Evolutionary conservation across 2,797 vertebrate genomes (phyloP).

Genomic region (Prunella strophiata): DNA sequence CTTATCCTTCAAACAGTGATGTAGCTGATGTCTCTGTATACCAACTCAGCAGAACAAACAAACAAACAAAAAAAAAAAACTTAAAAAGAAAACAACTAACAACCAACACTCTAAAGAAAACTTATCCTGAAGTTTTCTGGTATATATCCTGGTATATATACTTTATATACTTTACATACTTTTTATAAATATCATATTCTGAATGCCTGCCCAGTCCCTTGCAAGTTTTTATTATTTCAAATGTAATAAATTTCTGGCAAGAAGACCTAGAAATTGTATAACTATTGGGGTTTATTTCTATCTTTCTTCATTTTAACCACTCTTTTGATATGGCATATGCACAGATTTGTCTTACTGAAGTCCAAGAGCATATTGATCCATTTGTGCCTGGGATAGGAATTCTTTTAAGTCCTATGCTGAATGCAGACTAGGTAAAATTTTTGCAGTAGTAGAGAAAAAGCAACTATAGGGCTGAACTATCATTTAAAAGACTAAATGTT

Average conservation of each 20-base stretch:
- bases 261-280: neutral
- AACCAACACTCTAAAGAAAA: neutral
- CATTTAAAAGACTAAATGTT: neutral
- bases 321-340: neutral
- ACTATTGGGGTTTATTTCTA: neutral
- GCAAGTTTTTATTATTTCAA: neutral
- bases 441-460: neutral
- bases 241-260: neutral
- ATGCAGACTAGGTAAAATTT: neutral
- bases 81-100: neutral
- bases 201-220: neutral
- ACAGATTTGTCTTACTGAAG: neutral
- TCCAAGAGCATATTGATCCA: rapidly evolving
- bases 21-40: neutral
- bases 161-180: no score
- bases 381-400: neutral
- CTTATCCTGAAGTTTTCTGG: neutral
- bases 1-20: neutral
- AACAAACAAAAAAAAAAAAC: neutral
- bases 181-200: neutral
- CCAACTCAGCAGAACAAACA: neutral
- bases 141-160: neutral
- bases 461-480: neutral
- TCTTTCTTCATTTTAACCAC: neutral
- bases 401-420: neutral